These are phyloP conservation scores for Oscheius sp. DNA, from an alignment of 2,888 invertebrate species.

Conservation along the genomic window DNA sequence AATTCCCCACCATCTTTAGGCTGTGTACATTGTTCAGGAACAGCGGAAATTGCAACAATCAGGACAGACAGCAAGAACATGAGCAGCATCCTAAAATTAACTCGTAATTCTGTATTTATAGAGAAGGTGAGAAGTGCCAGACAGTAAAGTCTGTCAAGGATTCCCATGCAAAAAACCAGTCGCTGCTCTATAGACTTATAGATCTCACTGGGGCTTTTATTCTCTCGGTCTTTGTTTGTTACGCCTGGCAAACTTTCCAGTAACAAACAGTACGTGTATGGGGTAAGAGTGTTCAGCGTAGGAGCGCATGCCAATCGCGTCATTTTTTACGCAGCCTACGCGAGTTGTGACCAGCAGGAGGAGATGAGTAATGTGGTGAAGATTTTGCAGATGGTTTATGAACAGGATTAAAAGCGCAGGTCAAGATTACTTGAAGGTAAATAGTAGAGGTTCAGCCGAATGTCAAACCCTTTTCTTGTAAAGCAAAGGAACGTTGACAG, in stretches of 20 bases:
- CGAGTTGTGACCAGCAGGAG: neutral
- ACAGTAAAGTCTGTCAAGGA: neutral
- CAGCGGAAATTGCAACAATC: neutral
- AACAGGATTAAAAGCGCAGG: neutral
- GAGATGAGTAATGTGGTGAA: neutral
- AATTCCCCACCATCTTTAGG: conserved; percentile 52
- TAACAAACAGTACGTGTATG: conserved; percentile 28
- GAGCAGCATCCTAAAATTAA: neutral
- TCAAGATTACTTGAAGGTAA: neutral
- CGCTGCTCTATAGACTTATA: conserved; percentile 15
- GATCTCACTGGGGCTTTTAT: conserved; percentile 25
- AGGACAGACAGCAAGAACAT: neutral
- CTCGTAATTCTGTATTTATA: neutral
- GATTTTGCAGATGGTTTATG: neutral
- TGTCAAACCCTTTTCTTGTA: neutral
- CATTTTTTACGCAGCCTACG: neutral
- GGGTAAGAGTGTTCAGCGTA: neutral
- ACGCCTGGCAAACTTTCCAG: conserved; percentile 33
- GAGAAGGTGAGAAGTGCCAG: neutral
- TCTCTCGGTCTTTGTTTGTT: conserved; percentile 26
- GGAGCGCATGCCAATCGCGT: too few species aligned
- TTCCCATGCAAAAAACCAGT: conserved; percentile 14
- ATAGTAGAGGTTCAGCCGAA: neutral
- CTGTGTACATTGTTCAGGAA: conserved; percentile 46
- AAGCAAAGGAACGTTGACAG: conserved; percentile 1